These are phyloP conservation scores for Eulemur coronatus DNA, from an alignment of 2,797 vertebrate species.

Conservation along the genomic window DNA sequence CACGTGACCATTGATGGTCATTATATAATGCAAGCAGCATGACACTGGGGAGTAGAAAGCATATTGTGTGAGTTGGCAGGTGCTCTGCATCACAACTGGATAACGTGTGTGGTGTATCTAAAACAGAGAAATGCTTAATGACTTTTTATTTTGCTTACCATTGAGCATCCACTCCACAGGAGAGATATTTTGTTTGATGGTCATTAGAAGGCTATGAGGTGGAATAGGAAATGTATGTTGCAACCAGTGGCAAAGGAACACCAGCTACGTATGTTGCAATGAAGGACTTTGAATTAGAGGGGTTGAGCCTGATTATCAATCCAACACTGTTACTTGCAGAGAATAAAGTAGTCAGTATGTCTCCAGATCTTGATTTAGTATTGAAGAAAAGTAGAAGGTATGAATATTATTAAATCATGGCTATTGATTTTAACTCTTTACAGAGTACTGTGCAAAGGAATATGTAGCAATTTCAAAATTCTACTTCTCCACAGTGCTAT, in stretches of 20 bases:
- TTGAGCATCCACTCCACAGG: neutral
- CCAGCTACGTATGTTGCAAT: neutral
- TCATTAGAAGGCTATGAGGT: neutral
- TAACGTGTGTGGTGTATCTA: neutral
- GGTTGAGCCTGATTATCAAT: neutral
- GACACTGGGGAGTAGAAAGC: neutral
- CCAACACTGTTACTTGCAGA: neutral
- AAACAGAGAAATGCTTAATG: neutral
- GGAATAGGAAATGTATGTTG: neutral
- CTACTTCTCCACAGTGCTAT: neutral
- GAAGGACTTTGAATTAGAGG: neutral
- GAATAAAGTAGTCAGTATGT: neutral
- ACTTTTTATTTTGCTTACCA: neutral
- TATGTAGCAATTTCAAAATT: neutral
- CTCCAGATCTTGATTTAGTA: neutral
- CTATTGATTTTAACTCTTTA: conserved; percentile 35
- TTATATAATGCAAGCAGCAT: neutral
- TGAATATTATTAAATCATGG: neutral
- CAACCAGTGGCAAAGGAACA: neutral
- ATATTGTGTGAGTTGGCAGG: neutral
- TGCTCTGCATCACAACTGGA: neutral
- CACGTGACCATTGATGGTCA: neutral
- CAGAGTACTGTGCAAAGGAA: neutral
- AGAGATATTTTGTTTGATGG: neutral
- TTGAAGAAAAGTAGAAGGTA: neutral